Evolutionary conservation across 2,113 vertebrate genomes (phyloP), one percentile per base, ranked within the genome.

Genomic region (Sinocyclocheilus grahami): DNA sequence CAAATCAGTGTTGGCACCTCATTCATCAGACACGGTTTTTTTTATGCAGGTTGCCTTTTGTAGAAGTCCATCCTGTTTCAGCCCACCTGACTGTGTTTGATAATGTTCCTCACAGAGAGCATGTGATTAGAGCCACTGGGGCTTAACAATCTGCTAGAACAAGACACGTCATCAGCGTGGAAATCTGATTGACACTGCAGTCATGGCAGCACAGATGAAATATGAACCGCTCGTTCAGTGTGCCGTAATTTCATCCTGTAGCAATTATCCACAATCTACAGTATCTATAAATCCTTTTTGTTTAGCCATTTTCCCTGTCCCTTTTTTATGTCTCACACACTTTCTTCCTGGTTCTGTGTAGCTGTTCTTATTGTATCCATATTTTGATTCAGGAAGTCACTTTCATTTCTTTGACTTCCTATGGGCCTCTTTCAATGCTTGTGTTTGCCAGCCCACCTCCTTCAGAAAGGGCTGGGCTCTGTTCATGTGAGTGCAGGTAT

Each of bases 1-100:
- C 58, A 46, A 63, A 81, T 81, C 37, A 81, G 0, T 63, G 10
- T 8, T 27, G 58, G 22, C 78, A 82, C n/a, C 11, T 39, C 63
- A 69, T 82, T 82, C 63, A 69, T 82, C 80, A 82, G 62, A 13
- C 46, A 5, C 27, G n/a, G n/a, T 53, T 46, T 69, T 33, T 5
- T 82, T 82, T n/a, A 82, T 82, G 80, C 80, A 82, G 80, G 63
- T 69, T 63, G 80, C 46, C 80, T 82, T 82, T 82, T 69, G 80
- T 82, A 30, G n/a, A 30, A 67, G 62, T 69, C 51, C 75, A 62
- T 78, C 63, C n/a, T 33, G 51, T 69, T 46, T 51, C 75, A 83
- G 42, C 16, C 51, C 74, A 78, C 81, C 86, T 87, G 24, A 82
- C 80, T 39, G 71, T 79, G 78, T 82, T 72, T 79, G 81, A 77